Evolutionary conservation across 2,113 vertebrate species (phyloP).

Genomic region (Aepyceros melampus): DNA sequence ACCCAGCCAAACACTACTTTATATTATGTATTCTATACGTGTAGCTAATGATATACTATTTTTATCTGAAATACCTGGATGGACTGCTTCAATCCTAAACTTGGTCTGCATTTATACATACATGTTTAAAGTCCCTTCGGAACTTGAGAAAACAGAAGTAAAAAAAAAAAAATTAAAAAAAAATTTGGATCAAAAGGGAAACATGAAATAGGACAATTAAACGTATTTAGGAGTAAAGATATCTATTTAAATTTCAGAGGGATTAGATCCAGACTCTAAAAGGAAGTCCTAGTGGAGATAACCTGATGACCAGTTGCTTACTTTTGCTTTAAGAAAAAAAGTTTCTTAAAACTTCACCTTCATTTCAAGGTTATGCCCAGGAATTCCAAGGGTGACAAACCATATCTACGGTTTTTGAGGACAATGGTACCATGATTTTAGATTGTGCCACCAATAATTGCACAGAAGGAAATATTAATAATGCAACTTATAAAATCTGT

Average conservation of each 20-base stretch:
- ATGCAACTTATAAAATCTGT: slow-evolving; percentile 49
- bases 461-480: background rate
- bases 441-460: background rate
- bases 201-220: background rate
- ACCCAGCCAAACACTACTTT: background rate
- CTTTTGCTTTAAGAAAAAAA: background rate
- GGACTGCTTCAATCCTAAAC: background rate
- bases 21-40: background rate
- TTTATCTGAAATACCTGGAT: background rate
- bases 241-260: background rate
- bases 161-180: background rate
- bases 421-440: background rate
- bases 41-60: background rate
- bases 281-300: background rate
- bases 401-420: background rate
- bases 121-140: background rate
- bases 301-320: background rate
- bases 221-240: background rate
- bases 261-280: background rate
- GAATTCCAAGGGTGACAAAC: background rate
- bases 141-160: background rate
- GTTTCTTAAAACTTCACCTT: background rate
- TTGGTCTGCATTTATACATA: background rate
- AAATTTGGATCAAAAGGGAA: background rate
- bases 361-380: background rate